phyloP scores from a whole-genome alignment of 2,888 invertebrate genomes.

The Leucozona laternaria region DNA sequence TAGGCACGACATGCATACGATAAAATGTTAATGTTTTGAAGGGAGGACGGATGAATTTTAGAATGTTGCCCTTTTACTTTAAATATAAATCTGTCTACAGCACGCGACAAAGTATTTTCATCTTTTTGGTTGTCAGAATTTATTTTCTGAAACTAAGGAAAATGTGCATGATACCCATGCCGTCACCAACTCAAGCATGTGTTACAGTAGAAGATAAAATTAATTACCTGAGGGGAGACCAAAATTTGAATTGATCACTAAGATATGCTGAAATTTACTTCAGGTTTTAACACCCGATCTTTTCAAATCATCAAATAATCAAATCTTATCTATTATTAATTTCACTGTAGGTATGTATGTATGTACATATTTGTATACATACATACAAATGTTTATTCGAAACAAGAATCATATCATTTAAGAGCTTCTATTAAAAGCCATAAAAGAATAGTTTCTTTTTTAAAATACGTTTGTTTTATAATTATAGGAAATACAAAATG shows the following conservation, averaged over 20 bases:
- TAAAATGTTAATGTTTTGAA: constrained; percentile 59
- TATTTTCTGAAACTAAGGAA: constrained; percentile 43
- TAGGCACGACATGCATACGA: constrained; percentile 30
- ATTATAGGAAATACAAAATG: too few relatives aligned
- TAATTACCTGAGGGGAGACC: constrained; percentile 20
- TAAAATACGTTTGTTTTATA: too few relatives aligned
- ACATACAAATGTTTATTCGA: too few relatives aligned
- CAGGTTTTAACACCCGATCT: neutral
- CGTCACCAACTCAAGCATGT: constrained; percentile 39
- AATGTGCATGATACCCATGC: constrained; percentile 37
- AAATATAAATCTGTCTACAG: constrained; percentile 72
- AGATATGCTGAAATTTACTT: neutral
- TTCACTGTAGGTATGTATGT: too few relatives aligned
- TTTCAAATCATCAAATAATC: too few relatives aligned
- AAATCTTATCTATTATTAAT: too few relatives aligned
- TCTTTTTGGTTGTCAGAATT: constrained; percentile 55
- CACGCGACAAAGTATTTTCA: constrained; percentile 73
- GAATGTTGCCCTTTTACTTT: constrained; percentile 71
- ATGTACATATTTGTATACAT: too few relatives aligned
- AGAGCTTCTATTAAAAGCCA: too few relatives aligned
- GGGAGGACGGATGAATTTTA: constrained; percentile 56
- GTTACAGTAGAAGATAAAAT: constrained; percentile 58
- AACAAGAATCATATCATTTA: too few relatives aligned
- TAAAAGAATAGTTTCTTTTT: too few relatives aligned
- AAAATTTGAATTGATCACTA: neutral